Conservation (phyloP, 2,888 invertebrate species). For the Sycophila texana region DNA sequence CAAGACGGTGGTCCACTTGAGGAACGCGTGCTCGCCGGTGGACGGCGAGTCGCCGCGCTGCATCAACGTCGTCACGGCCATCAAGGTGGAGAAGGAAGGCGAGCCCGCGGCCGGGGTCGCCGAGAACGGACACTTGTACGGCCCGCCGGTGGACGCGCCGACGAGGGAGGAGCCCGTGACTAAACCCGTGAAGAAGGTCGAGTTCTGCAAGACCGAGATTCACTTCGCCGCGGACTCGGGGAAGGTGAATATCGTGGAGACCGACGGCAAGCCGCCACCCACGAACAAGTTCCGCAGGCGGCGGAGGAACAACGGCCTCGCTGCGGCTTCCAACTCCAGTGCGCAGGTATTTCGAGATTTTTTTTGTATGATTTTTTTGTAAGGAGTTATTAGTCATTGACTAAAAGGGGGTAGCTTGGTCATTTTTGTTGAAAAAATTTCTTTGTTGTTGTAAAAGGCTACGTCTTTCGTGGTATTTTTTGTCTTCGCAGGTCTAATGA, state of each 20-base stretch:
- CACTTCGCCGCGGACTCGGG: conserved; percentile 92
- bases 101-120: not conserved
- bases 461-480: no score
- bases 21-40: conserved; percentile 48
- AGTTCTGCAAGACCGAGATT: conserved; percentile 92
- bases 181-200: conserved; percentile 83
- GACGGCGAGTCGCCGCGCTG: conserved; percentile 13
- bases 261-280: conserved; percentile 91
- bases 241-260: conserved; percentile 90
- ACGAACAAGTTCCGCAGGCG: conserved; percentile 87
- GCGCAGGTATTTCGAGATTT: conserved; percentile 54
- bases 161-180: not conserved
- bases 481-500: no score
- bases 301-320: conserved; percentile 73
- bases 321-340: conserved; percentile 34
- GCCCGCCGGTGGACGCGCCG: conserved; percentile 9
- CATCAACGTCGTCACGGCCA: conserved; percentile 44
- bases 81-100: conserved; percentile 38
- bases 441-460: no score
- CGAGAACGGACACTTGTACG: conserved; percentile 19
- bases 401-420: not conserved
- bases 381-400: not conserved
- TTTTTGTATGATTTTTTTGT: not conserved
- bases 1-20: conserved; percentile 59
- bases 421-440: no score